Percentiles rank a stretch among this genome's conserved stretches.
These are phyloP conservation scores for Stegastes partitus DNA, from an alignment of 2,113 vertebrate genomes.

Conservation along the genomic window DNA sequence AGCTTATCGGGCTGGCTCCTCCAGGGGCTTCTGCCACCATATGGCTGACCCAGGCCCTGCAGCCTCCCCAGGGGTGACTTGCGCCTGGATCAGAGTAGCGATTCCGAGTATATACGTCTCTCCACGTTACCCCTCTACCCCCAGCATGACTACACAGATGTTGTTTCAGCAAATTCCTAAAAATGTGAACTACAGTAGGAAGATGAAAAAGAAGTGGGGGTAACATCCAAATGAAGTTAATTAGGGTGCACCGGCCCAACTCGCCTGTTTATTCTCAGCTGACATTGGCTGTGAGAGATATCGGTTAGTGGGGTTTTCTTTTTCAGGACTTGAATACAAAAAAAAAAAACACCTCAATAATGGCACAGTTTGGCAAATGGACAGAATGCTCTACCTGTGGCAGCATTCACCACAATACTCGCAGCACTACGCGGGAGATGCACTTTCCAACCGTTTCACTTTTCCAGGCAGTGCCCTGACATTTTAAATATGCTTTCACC, in stretches of 20 bases:
- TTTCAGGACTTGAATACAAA: neutral
- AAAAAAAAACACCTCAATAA: neutral
- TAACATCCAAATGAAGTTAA: constrained; percentile 29
- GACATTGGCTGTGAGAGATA: constrained; percentile 14
- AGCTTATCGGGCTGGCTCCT: constrained; percentile 90
- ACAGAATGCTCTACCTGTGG: constrained; percentile 38
- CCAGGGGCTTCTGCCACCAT: constrained; percentile 89
- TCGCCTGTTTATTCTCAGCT: constrained; percentile 8
- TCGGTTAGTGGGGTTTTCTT: neutral
- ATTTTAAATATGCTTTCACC: constrained; percentile 78
- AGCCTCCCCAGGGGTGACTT: constrained; percentile 88
- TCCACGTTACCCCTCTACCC: constrained; percentile 52
- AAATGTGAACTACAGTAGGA: constrained; percentile 59
- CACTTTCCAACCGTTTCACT: constrained; percentile 70
- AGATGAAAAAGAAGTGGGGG: constrained; percentile 22
- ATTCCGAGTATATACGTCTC: constrained; percentile 54
- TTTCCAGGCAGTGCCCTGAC: constrained; percentile 71
- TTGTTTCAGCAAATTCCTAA: constrained; percentile 90
- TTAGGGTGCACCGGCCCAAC: constrained; percentile 61
- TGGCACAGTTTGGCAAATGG: constrained; percentile 3
- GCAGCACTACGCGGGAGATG: constrained; percentile 36
- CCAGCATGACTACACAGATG: constrained; percentile 90
- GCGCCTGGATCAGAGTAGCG: constrained; percentile 88
- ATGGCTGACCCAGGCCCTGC: constrained; percentile 92
- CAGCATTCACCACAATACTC: constrained; percentile 36